Evolutionary conservation across 1,140 invertebrate genomes (phyloP), one percentile per base, ranked within the genome.

Genomic region (Macrostomum lignano): DNA sequence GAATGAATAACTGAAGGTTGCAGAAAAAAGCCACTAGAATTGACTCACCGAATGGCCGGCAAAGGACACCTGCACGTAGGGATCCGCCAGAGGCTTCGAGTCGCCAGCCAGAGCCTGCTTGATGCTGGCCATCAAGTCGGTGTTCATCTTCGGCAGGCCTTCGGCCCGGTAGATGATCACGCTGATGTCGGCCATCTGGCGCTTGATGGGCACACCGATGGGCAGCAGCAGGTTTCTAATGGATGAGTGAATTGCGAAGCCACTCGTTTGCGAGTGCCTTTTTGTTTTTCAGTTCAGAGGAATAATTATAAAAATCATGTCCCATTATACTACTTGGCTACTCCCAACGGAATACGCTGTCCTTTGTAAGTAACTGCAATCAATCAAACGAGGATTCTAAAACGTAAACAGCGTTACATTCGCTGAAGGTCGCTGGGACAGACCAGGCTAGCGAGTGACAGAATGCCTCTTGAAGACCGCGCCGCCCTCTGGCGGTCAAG

Each of bases 131-230:
- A 77, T 65, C 6, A 76, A 57, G 2, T 71, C 72, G 29, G 72
- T 72, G 46, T 75, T 74, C 71, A 75, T 74, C 55, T 73, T 69
- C 0, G 74, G 73, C 5, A 77, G 51, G 23, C 73, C 74, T 44
- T 77, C 73, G 0, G 73, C 73, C 34, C 69, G 60, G 49, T 74
- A 72, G 25, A 77, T 65, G 44, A 68, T 67, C 0, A 76, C 65
- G n/a, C 74, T 67, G 44, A 72, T 74, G 37, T 63, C 65, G 0
- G 73, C 72, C 24, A 70, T 61, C 48, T 76, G 73, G 14, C n/a
- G 24, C 26, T 11, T 19, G 1, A 71, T 68, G 0, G 71, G 67
- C 4, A 74, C 68, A 2, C 73, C 73, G 36, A 72, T 72, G 0
- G 74, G 74, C 2, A 77, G 52, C 7, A 77, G 54, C 2, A 76